Base-by-base conservation (phyloP, 1,140 invertebrate genomes). In the Theocolax elegans region DNA sequence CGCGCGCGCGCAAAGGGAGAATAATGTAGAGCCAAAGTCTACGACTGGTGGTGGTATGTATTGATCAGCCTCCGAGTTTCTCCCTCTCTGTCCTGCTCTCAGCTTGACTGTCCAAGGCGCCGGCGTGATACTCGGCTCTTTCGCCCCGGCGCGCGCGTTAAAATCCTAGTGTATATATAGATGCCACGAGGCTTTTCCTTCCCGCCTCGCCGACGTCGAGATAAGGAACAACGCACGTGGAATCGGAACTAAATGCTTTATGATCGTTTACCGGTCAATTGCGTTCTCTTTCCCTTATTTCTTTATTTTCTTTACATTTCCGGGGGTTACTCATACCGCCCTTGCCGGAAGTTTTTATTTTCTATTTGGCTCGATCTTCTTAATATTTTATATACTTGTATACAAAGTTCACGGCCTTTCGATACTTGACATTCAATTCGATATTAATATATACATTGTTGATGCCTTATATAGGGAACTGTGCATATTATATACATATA, bases 51-150 rank as follows among this genome's bases (percentile, higher is more conserved):
- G 31, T 35, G 31, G 80, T 80, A 76, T 77, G 79, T 82, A 82
- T 82, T 82, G 81, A 82, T 82, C 80, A 80, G 78, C 63, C 72
- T 60, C 68, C 65, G 54, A 75, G 69, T 77, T 25, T 73, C 72
- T 64, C 66, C 72, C 46, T 48, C 51, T 56, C 65, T 46, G 35
- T 59, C 60, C 53, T 19, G 38, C 53, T 64, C 40, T 29, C 42
- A 35, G 31, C 42, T 17, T 35, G 1, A 15, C 15, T 31, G 29
- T 54, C 13, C 31, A 27, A n/a, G 38, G 42, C 31, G 9, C 59
- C n/a, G 7, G 42, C 10, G 42, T 17, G 27, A n/a, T 6, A 9
- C 25, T 48, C 25, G 13, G 29, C 9, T 60, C 15, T 59, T 46
- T 44, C 42, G 8, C 15, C 25, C 19, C 46, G 17, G 0, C 29